Conservation (phyloP, 2,113 vertebrate species). For the Monarcha castaneiventris region DNA sequence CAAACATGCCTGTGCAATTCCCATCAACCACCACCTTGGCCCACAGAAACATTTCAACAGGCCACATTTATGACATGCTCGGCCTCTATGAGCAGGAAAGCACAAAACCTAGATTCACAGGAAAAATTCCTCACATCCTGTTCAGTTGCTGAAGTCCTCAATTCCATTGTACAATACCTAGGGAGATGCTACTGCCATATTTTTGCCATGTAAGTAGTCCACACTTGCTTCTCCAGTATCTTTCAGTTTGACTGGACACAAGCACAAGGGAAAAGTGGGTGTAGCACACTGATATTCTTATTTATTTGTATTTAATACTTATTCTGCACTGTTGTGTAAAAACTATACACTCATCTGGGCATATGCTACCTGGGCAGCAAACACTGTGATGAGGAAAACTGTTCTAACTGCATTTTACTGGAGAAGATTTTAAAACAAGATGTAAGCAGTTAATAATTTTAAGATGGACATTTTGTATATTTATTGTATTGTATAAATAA, state of each 20-base stretch:
- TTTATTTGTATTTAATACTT: background rate
- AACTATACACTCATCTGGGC: background rate
- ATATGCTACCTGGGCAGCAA: background rate
- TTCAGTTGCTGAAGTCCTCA: background rate
- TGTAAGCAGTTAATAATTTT: background rate
- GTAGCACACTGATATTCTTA: background rate
- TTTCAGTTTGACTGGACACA: background rate
- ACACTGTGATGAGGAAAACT: background rate
- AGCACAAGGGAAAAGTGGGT: background rate
- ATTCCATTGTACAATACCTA: background rate
- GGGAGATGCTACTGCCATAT: background rate
- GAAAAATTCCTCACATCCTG: background rate
- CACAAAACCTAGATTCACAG: background rate
- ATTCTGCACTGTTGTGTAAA: background rate
- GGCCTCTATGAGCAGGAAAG: background rate
- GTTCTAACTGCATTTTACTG: background rate
- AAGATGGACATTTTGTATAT: background rate
- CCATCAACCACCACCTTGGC: background rate
- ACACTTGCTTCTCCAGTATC: background rate
- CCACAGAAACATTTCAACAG: background rate
- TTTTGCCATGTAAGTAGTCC: background rate
- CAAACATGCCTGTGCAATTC: background rate
- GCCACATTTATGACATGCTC: background rate
- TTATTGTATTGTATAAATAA: background rate
- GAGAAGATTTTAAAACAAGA: background rate